Evolutionary conservation across 2,888 invertebrate species (phyloP), one percentile per base, ranked within the genome.

Genomic region (Rhagonycha lutea): DNA sequence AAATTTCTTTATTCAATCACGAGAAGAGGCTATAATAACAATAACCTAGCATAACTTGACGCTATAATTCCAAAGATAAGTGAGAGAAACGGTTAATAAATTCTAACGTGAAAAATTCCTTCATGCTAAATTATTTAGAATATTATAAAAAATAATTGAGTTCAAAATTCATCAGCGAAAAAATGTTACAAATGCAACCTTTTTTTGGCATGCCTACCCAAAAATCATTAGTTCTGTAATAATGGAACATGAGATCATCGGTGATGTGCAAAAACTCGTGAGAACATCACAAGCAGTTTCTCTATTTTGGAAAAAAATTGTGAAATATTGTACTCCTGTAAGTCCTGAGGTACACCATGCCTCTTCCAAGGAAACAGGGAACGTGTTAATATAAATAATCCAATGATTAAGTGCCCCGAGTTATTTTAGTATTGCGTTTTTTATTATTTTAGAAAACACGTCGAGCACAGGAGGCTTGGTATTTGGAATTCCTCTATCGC

Each of bases 401-500:
- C 32, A 47, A 47, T 47, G 32, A 47, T 47, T 47, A 47, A 47
- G 32, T 47, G 32, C n/a, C 32, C 32, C 47, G 47, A 47, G 47
- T 47, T 47, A 47, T 47, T 47, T 23, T 65, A 65, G 62, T 65
- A 65, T 24, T 65, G 23, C n/a, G 63, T 3, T 8, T n/a, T 60
- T 69, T 69, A 47, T 47, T 68, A 7, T 74, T 70, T 47, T 61
- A 70, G 70, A 70, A 67, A 63, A 63, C 14, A 24, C 47, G 18
- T 61, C 75, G 26, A 63, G 61, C 24, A 71, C 81, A 23, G 86
- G 89, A 80, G 93, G 95, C 74, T 89, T 94, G 81, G 94, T 96
- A 73, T 98, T 98, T 84, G 97, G 97, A 9, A 93, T 96, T 80
- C 93, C 96, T 1, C 88, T 98, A 80, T 90, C 92, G 71, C 95